Evolutionary conservation across 2,888 invertebrate species (phyloP), one percentile per base, ranked within the genome.

Genomic region (Bugulina stolonifera): DNA sequence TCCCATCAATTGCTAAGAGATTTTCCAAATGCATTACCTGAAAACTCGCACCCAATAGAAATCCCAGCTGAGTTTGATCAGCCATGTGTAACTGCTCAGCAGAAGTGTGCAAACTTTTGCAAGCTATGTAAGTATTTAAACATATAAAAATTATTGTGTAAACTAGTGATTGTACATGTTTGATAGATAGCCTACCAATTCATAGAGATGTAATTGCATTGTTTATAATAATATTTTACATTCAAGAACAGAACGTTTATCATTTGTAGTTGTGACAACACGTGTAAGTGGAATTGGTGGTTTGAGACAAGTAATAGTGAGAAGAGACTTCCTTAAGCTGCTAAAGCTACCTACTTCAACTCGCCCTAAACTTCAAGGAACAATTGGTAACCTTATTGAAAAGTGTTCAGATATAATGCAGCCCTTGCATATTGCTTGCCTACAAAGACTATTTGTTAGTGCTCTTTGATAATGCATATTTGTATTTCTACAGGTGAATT

Each of bases 341-440:
- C 14, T 64, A 14, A 25, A 22, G 27, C 5, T 57, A 5, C 57
- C 27, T 5, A 10, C 32, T 25, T 64, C 64, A 2, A 27, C 2
- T 10, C 27, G 32, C 1, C 64, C 64, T 64, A 64, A 64, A 32
- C 64, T 32, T 5, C 22, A 64, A 27, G 18, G 25, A 29, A 64
- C 64, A 22, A 27, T 64, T 32, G 64, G 64, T 57, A 57, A 57
- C n/a, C n/a, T n/a, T n/a, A n/a, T n/a, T n/a, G n/a, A n/a, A n/a
- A n/a, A n/a, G n/a, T n/a, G n/a, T n/a, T n/a, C n/a, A n/a, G n/a
- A n/a, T n/a, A n/a, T n/a, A n/a, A n/a, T n/a, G n/a, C n/a, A n/a
- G n/a, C n/a, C n/a, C n/a, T n/a, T n/a, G n/a, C n/a, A n/a, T n/a
- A n/a, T n/a, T n/a, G n/a, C n/a, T n/a, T n/a, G n/a, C n/a, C n/a